These are phyloP conservation scores for Symphodus melops DNA, from an alignment of 2,113 vertebrate species.

Conservation along the genomic window DNA sequence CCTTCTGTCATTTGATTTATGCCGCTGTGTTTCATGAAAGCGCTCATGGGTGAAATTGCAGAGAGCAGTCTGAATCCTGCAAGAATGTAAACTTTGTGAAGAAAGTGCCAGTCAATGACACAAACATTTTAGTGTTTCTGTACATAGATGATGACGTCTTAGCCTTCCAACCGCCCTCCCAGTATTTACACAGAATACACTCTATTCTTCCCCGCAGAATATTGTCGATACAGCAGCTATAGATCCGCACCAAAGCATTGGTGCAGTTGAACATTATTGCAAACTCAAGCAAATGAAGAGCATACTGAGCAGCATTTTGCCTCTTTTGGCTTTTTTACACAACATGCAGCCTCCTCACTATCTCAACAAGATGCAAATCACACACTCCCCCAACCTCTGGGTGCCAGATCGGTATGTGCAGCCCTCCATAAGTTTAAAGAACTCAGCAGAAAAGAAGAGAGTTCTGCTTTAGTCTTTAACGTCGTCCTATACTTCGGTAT, in stretches of 20 bases:
- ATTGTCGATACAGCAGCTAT: neutral
- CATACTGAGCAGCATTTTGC: constrained; percentile 22
- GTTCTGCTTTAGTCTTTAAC: neutral
- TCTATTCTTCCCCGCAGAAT: neutral
- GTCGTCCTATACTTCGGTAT: constrained; percentile 2
- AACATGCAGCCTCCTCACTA: constrained; percentile 16
- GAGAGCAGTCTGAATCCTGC: neutral
- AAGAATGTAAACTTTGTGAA: neutral
- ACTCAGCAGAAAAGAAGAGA: constrained; percentile 3
- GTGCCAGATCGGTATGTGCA: constrained; percentile 7
- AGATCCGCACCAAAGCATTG: neutral
- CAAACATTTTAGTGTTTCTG: neutral
- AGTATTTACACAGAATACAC: too few species aligned
- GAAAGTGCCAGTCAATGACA: neutral
- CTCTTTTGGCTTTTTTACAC: constrained; percentile 33
- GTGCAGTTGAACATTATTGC: constrained; percentile 8
- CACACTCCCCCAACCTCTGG: constrained; percentile 6
- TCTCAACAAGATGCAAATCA: constrained; percentile 41
- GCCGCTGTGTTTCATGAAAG: neutral
- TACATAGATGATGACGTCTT: neutral
- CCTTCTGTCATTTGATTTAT: neutral
- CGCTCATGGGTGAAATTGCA: neutral
- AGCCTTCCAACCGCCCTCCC: too few species aligned
- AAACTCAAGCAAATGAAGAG: constrained; percentile 21
- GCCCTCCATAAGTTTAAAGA: constrained; percentile 12